Conservation (phyloP, 2,888 invertebrate genomes). For the Orchesellides sinensis region DNA sequence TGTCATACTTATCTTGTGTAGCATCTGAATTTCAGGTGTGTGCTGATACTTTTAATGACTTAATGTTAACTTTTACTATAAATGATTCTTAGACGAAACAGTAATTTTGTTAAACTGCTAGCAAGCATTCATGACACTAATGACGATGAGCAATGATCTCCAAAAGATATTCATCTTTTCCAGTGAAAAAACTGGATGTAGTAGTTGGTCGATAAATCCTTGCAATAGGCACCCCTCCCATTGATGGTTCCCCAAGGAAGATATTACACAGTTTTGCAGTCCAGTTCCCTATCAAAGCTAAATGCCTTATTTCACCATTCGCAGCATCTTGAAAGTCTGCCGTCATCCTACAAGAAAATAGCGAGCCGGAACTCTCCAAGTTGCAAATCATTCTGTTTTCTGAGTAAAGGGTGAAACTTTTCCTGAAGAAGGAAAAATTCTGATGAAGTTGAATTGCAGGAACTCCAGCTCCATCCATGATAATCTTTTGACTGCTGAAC, state of each 20-base stretch:
- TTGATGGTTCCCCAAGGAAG: constrained; percentile 60
- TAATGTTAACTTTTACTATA: too few species aligned
- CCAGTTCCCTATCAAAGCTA: constrained; percentile 63
- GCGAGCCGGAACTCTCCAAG: constrained; percentile 22
- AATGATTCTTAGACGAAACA: too few species aligned
- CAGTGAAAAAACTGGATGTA: constrained; percentile 35
- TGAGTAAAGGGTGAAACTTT: constrained; percentile 59
- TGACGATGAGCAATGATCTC: constrained; percentile 63
- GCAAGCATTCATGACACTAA: too few species aligned
- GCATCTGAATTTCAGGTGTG: too few species aligned
- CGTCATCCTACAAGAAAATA: constrained; percentile 37
- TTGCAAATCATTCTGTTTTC: constrained; percentile 58
- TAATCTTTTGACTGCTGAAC: constrained; percentile 55
- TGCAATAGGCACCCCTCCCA: constrained; percentile 59
- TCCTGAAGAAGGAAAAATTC: constrained; percentile 54
- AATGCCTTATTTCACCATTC: not conserved
- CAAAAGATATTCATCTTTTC: constrained; percentile 49
- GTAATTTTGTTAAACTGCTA: too few species aligned
- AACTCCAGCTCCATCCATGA: constrained; percentile 38
- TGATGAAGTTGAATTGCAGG: constrained; percentile 60
- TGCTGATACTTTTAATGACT: too few species aligned
- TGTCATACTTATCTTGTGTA: too few species aligned
- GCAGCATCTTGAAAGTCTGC: constrained; percentile 38
- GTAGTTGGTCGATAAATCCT: constrained; percentile 55
- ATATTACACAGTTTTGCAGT: constrained; percentile 48